Base-by-base conservation (phyloP, 1,140 invertebrate genomes). In the Pissodes strobi region DNA sequence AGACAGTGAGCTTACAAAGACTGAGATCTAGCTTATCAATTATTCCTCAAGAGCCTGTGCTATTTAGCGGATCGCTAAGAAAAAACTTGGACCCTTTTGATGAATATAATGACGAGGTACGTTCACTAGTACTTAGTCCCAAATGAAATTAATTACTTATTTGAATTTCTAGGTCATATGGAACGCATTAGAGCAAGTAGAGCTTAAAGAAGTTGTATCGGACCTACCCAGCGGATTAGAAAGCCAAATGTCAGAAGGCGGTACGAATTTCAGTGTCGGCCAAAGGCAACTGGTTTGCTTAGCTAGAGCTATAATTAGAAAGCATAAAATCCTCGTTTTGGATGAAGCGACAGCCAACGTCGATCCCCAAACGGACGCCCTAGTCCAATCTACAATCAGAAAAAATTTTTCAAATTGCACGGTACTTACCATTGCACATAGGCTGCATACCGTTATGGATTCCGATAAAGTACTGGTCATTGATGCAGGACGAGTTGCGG, bases 61-160 rank as follows among this genome's bases (percentile, higher is more conserved):
- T 95, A 0, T 95, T 95, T 75, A 89, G 90, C 1, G 92, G 90
- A 0, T 86, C 86, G 3, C 70, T 94, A 45, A 82, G 93, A n/a
- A 88, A 87, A 71, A 95, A 96, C 78, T 80, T 96, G 67, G 93
- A 95, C 80, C 93, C 93, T 0, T 94, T 93, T 71, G 82, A 88
- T 66, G 76, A 81, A 15, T 88, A 88, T 71, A 76, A 94, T 69
- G 82, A 85, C 78, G 70, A 92, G 71, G 76, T 95, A 2, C n/a
- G n/a, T n/a, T n/a, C n/a, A n/a, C n/a, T n/a, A 94, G 92, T 92
- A 79, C 82, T 68, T 90, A 88, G 0, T 79, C 95, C 18, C 89
- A 92, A 69, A 86, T 90, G 59, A 89, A 89, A 15, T 85, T 72
- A 62, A 73, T 79, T 8, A 77, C 70, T 85, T 57, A 81, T 79